Conservation (phyloP, 2,797 vertebrate species). For the Emys orbicularis region DNA sequence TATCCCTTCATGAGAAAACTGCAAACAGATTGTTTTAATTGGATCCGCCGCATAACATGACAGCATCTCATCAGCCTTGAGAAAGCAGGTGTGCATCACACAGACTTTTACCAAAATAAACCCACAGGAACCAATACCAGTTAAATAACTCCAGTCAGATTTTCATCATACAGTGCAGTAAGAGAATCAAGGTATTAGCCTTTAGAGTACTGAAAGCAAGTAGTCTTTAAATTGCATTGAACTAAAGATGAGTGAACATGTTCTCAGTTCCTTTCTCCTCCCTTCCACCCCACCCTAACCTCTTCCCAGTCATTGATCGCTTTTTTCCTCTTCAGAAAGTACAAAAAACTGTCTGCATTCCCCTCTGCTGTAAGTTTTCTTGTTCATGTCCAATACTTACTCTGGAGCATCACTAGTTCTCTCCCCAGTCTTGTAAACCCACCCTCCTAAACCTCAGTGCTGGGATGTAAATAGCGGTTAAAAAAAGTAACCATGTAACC, state of each 20-base stretch:
- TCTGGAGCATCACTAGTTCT: not conserved
- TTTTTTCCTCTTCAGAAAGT: not conserved
- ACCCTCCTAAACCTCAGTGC: not conserved
- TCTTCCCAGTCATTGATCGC: not conserved
- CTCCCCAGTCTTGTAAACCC: not conserved
- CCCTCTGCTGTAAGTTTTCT: not conserved
- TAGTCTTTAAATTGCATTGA: not conserved
- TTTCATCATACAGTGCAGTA: not conserved
- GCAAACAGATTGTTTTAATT: constrained; percentile 65
- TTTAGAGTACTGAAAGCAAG: constrained; percentile 7
- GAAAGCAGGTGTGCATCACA: constrained; percentile 72
- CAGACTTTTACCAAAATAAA: constrained; percentile 36
- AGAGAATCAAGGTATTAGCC: constrained; percentile 39
- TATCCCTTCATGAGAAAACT: constrained; percentile 34
- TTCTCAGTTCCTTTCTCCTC: not conserved
- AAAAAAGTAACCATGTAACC: too few species aligned
- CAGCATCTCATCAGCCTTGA: constrained; percentile 74
- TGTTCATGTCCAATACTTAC: not conserved
- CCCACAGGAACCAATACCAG: constrained; percentile 50
- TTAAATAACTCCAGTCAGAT: constrained; percentile 37
- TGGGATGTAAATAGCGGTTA: too few species aligned
- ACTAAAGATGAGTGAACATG: not conserved
- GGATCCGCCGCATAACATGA: constrained; percentile 44
- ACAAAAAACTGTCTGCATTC: not conserved
- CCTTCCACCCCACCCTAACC: not conserved